phyloP scores from a whole-genome alignment of 2,113 vertebrate species.

The Synchiropus splendidus region DNA sequence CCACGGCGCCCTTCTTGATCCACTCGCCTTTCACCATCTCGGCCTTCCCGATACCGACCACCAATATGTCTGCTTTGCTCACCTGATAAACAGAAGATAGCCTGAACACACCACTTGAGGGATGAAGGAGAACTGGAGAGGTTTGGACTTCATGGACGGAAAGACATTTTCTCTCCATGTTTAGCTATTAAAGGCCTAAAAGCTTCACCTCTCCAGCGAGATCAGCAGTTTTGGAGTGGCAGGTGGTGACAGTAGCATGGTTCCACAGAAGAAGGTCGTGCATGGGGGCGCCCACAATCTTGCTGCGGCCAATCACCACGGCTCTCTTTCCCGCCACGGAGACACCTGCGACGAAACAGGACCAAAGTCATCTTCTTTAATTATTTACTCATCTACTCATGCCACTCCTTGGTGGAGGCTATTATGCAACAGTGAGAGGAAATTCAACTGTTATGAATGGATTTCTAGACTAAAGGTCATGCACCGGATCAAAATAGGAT shows the following conservation, averaged over 20 bases:
- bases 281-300: conserved; percentile 97
- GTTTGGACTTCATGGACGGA: not conserved
- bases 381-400: no score
- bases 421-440: no score
- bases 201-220: conserved; percentile 77
- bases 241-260: conserved; percentile 91
- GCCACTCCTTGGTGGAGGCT: no score
- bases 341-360: conserved; percentile 63
- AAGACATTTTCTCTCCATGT: conserved; percentile 2
- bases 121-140: not conserved
- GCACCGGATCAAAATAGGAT: no score
- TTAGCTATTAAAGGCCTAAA: not conserved
- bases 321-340: conserved; percentile 83
- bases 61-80: conserved; percentile 86
- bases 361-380: no score
- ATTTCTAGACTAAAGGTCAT: no score
- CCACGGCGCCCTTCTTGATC: conserved; percentile 91
- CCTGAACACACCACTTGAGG: not conserved
- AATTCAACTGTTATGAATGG: no score
- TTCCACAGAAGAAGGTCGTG: conserved; percentile 92
- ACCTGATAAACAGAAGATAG: conserved; percentile 52
- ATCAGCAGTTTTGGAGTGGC: conserved; percentile 85
- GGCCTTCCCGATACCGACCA: conserved; percentile 87
- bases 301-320: conserved; percentile 91
- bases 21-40: conserved; percentile 95